phyloP scores from a whole-genome alignment of 2,113 vertebrate species.

The Pterocles gutturalis region DNA sequence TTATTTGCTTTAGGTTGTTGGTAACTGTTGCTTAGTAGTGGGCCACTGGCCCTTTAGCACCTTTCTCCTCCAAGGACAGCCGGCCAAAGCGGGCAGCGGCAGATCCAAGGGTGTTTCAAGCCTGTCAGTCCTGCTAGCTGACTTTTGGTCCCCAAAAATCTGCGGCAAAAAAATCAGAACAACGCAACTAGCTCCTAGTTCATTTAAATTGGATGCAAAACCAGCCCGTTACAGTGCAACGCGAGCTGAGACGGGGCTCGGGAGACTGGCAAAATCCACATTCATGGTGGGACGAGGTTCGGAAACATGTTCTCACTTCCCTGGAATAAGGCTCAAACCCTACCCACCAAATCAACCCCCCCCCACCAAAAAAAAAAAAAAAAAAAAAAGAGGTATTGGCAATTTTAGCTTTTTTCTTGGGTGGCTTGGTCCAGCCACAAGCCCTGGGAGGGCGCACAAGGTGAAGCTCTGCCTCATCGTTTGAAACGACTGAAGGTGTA shows the following conservation, averaged over 20 bases:
- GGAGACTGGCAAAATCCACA: neutral
- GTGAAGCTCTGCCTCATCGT: accelerated
- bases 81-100: neutral
- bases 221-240: accelerated
- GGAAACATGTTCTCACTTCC: neutral
- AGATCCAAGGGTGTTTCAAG: neutral
- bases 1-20: slow-evolving; percentile 73
- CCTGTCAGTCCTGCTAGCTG: accelerated
- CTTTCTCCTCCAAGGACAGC: slow-evolving; percentile 36
- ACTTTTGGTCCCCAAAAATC: neutral
- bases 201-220: neutral
- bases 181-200: neutral
- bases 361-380: neutral
- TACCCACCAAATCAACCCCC: too few species aligned
- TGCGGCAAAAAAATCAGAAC: neutral
- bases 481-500: neutral
- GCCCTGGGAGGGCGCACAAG: accelerated
- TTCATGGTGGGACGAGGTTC: neutral
- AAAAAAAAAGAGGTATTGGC: neutral
- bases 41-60: slow-evolving; percentile 9
- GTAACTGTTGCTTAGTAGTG: slow-evolving; percentile 71
- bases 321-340: neutral
- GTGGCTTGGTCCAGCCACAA: accelerated
- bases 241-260: neutral
- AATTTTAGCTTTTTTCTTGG: neutral